Percentiles rank a stretch among this genome's conserved stretches.
Evolutionary conservation across 2,797 vertebrate genomes (phyloP).

Genomic region (Pogonophryne albipinna): DNA sequence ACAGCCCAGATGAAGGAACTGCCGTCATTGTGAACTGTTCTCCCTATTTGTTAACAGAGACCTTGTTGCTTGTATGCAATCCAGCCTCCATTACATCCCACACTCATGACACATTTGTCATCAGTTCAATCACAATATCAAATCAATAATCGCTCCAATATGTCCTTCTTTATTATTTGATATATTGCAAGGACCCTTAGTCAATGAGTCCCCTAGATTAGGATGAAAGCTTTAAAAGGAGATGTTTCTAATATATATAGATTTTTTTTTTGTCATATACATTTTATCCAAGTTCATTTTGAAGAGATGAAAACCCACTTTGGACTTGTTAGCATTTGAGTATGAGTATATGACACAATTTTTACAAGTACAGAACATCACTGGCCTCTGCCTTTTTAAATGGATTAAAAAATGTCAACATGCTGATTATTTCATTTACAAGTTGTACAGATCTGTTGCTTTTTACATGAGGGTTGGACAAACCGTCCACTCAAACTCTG

Average conservation of each 20-base stretch:
- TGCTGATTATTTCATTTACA: conserved; percentile 81
- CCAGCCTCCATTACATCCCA: conserved; percentile 44
- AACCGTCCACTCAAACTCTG: conserved; percentile 51
- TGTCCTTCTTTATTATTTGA: conserved; percentile 44
- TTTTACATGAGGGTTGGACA: conserved; percentile 69
- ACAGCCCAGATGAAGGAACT: conserved; percentile 53
- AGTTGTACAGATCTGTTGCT: conserved; percentile 71
- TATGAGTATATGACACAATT: conserved; percentile 78
- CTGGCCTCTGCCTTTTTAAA: conserved; percentile 75
- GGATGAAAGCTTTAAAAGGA: conserved; percentile 59
- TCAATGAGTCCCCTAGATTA: conserved; percentile 24
- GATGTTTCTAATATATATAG: conserved; percentile 63
- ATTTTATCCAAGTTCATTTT: conserved; percentile 67
- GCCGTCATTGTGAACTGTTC: conserved; percentile 38
- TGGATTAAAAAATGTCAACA: conserved; percentile 67
- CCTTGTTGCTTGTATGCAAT: conserved; percentile 24
- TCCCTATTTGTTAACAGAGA: conserved; percentile 47
- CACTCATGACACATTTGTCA: conserved; percentile 5
- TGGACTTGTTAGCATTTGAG: conserved; percentile 74
- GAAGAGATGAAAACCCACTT: conserved; percentile 70
- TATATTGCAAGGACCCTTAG: conserved; percentile 32
- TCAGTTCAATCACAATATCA: conserved; percentile 17
- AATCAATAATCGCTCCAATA: conserved; percentile 8
- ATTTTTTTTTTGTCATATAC: conserved; percentile 62
- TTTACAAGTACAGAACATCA: conserved; percentile 80